Evolutionary conservation across 2,113 vertebrate species (phyloP), one percentile per base, ranked within the genome.

Genomic region (Prunella fulvescens): DNA sequence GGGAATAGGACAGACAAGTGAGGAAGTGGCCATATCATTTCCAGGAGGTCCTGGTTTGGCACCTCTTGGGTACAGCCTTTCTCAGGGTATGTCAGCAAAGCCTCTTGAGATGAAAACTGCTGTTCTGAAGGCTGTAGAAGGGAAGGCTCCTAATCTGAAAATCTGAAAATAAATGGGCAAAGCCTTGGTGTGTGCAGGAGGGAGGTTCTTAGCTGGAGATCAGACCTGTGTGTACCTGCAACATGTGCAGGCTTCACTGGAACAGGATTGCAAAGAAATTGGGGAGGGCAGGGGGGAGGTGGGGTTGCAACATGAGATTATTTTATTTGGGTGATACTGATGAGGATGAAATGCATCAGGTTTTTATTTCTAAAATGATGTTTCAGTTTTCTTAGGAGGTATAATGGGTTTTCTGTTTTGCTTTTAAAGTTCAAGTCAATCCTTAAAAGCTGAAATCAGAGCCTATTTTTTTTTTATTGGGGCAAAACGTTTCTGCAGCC

Each of bases 111-210:
- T 78, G 20, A n/a, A 29, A 86, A 40, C 33, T 91, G 54, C 58
- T 77, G 3, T 42, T 88, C 58, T 73, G 77, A 62, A 60, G 54
- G 28, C 25, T 72, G 22, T 28, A 16, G 54, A 42, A 33, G 22
- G 19, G 60, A 61, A 86, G 26, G 16, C 10, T 40, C 45, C 76
- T 83, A 10, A 37, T 47, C 3, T 57, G 64, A 60, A 83, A 10
- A 37, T 47, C 3, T 57, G 64, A 60, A 83, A 92, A 47, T 12
- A 42, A 88, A 84, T 54, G 24, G 31, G 15, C 5, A 47, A 57
- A 80, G 17, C 44, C 20, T 48, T 0, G 0, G 12, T 56, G 28
- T 61, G 56, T 70, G 42, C 1, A 3, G 19, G 48, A 79, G 37
- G 31, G 42, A 67, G 22, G 8, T 35, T 76, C 20, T 33, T 37